Base-by-base conservation (phyloP, 2,888 invertebrate genomes). In the Eilema sororculum region DNA sequence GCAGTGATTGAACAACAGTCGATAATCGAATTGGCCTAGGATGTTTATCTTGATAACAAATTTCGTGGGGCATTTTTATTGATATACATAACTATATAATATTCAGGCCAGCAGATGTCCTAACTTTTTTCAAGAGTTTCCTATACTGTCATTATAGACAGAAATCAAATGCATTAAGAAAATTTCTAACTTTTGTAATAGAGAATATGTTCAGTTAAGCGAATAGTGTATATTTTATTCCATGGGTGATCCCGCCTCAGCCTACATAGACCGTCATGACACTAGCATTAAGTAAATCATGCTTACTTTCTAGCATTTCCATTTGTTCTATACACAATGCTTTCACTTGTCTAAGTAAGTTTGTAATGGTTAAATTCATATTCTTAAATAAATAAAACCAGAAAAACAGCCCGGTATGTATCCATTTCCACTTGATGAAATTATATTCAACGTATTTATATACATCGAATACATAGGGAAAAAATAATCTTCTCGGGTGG, bases 271-370 rank as follows among this genome's bases (percentile, higher is more conserved):
- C 16, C 63, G 58, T 64, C 46, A 56, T 52, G 68, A 66, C 66
- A 73, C 73, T 73, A 68, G 59, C 72, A 75, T 75, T 77, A 74
- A 71, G 57, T 65, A 69, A 74, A 78, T 75, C 72, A 77, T 65
- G 58, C 65, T 41, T 58, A 73, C 78, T 78, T 77, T 78, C 77
- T 73, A 77, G 69, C 57, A 57, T 69, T 72, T 57, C 24, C 65
- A 57, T 65, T 65, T 67, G 59, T 65, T 41, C 22, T 52, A 46
- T 56, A 30, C 22, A 62, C 22, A 66, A 72, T 66, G 16, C 61
- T 70, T 62, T 73, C 56, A 22, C 52, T 52, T 52, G 52, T 52
- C n/a, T 52, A 52, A 52, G 52, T n/a, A 52, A n/a, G 52, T 52
- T n/a, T n/a, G n/a, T n/a, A 8, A 52, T n/a, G 20, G 46, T 20